A percentile compares a stretch with the other conserved stretches of the same genome.
These are phyloP conservation scores for Paratilapia polleni DNA, from an alignment of 2,113 vertebrate species.

Conservation along the genomic window DNA sequence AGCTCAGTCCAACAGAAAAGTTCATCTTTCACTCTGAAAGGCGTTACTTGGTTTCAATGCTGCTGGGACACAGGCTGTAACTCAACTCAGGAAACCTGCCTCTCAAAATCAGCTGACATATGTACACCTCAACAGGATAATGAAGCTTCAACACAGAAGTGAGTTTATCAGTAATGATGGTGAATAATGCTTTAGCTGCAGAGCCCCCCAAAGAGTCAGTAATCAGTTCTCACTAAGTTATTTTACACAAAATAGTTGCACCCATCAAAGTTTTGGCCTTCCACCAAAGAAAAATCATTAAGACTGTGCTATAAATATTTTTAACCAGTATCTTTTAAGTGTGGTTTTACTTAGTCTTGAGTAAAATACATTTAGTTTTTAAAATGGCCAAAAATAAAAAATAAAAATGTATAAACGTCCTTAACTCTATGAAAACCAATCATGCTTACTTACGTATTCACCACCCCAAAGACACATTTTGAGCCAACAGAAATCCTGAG, in stretches of 20 bases:
- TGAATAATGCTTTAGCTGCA: background rate
- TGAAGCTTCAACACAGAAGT: background rate
- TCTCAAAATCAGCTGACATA: background rate
- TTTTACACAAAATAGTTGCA: background rate
- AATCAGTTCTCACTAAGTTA: background rate
- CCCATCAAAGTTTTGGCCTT: background rate
- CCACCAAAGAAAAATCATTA: background rate
- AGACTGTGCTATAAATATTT: background rate
- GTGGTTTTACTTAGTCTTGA: background rate
- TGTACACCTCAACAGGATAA: background rate
- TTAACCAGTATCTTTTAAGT: background rate
- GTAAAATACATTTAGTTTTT: background rate
- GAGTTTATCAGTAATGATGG: background rate
- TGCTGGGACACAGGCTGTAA: background rate
- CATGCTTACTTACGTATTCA: no score
- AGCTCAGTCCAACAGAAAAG: conserved; percentile 19
- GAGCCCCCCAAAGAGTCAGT: background rate
- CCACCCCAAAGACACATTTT: no score
- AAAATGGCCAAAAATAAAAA: no score
- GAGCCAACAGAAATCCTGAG: no score
- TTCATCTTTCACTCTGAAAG: conserved; percentile 17
- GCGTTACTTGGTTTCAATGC: background rate
- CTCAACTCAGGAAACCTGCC: background rate
- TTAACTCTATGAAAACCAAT: no score
- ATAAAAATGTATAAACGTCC: fast-evolving